phyloP scores from a whole-genome alignment of 2,888 invertebrate genomes.

The Eucera pruinosa region DNA sequence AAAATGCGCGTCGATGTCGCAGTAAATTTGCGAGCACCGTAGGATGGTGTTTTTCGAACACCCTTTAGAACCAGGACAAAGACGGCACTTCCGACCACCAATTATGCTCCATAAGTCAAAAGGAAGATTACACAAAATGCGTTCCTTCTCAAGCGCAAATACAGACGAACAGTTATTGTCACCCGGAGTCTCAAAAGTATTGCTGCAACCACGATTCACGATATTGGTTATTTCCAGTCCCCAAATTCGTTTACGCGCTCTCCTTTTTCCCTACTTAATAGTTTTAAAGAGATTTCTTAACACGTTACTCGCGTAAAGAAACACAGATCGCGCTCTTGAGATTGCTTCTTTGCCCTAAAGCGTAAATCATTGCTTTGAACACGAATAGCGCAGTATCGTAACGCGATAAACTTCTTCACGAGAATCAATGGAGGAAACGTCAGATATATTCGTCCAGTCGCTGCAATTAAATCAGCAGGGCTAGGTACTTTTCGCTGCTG shows the following conservation, averaged over 20 bases:
- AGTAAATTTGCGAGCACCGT: background rate
- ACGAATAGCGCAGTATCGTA: no score
- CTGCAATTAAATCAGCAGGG: no score
- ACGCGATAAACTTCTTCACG: no score
- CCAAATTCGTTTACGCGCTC: no score
- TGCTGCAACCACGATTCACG: conserved; percentile 4
- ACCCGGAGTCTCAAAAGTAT: background rate
- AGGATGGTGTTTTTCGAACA: background rate
- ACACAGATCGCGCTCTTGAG: no score
- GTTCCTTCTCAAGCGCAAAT: background rate
- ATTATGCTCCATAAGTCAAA: conserved; percentile 16
- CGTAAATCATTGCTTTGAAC: no score
- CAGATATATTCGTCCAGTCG: no score
- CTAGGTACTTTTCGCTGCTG: conserved; percentile 1
- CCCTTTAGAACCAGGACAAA: background rate
- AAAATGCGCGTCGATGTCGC: background rate
- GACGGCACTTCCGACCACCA: conserved; percentile 7
- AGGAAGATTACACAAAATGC: background rate
- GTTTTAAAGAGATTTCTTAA: no score
- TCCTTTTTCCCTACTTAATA: no score
- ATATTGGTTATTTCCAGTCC: background rate
- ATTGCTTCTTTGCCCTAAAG: no score
- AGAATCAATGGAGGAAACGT: no score
- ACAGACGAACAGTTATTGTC: no score
- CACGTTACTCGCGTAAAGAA: background rate